Percentiles rank a stretch among this genome's conserved stretches.
phyloP scores from a whole-genome alignment of 2,797 vertebrate species.

The Eidolon dupreanum region DNA sequence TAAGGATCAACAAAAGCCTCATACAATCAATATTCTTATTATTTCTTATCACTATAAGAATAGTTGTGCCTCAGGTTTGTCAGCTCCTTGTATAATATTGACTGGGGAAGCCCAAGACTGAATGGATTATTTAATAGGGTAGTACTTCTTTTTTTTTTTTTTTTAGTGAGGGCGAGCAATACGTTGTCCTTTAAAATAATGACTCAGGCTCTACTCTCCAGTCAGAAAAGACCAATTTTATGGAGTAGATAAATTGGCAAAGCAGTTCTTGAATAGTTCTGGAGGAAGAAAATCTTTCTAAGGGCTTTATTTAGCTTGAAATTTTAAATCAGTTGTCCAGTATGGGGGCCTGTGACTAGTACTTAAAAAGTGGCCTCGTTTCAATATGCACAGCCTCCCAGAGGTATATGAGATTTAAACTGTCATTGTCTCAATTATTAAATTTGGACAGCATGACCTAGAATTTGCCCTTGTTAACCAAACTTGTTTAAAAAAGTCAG shows the following conservation, averaged over 20 bases:
- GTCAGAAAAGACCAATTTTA: background rate
- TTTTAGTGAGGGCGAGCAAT: background rate
- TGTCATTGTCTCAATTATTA: slow-evolving; percentile 14
- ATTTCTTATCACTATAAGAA: background rate
- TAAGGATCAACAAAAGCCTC: background rate
- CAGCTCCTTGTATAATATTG: background rate
- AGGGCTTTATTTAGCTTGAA: slow-evolving; percentile 27
- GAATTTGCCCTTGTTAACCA: slow-evolving; percentile 55
- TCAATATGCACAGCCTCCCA: background rate
- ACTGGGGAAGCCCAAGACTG: background rate
- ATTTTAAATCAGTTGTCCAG: slow-evolving; percentile 1
- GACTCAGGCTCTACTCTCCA: background rate
- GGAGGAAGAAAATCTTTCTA: slow-evolving; percentile 16
- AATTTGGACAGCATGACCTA: slow-evolving; percentile 49
- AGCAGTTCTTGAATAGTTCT: slow-evolving; percentile 15
- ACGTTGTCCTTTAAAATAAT: slow-evolving; percentile 18
- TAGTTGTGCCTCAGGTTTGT: background rate
- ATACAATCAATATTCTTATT: background rate
- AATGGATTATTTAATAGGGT: background rate
- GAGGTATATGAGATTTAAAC: slow-evolving; percentile 1
- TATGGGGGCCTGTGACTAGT: background rate
- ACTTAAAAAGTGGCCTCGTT: slow-evolving; percentile 27
- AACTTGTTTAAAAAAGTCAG: slow-evolving; percentile 37
- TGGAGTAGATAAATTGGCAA: background rate
- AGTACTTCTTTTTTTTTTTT: too few relatives aligned